A percentile compares a stretch with the other conserved stretches of the same genome.
Evolutionary conservation across 2,888 invertebrate genomes (phyloP).

Genomic region (Phytoseiulus persimilis): DNA sequence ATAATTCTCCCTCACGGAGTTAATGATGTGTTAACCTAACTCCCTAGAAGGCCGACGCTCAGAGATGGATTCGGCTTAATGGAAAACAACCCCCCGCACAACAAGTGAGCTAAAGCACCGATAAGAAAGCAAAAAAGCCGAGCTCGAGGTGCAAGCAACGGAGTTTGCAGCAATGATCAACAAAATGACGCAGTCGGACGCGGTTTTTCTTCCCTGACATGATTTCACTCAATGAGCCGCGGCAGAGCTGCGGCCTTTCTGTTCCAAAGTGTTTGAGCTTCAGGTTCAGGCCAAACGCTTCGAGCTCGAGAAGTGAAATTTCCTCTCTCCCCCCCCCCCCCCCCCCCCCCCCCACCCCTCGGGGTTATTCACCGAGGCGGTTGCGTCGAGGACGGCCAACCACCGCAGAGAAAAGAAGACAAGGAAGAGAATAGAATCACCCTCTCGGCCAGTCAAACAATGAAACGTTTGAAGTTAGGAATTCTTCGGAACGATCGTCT

Average conservation of each 20-base stretch:
- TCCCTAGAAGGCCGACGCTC: neutral
- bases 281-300: too few species aligned
- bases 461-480: neutral
- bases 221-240: too few species aligned
- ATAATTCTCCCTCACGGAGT: conserved; percentile 5
- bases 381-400: neutral
- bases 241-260: too few species aligned
- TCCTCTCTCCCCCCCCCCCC: too few species aligned
- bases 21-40: neutral
- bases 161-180: neutral
- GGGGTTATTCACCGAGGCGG: neutral
- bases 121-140: neutral
- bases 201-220: too few species aligned
- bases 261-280: too few species aligned
- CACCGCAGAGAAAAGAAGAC: neutral
- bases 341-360: neutral
- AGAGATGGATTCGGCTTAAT: neutral
- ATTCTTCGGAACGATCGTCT: neutral
- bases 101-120: neutral
- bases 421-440: neutral
- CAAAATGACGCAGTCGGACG: too few species aligned
- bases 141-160: neutral
- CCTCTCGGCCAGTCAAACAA: neutral
- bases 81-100: neutral
- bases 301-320: too few species aligned